Evolutionary conservation across 2,113 vertebrate genomes (phyloP).

Genomic region (Campylomormyrus tamandua): DNA sequence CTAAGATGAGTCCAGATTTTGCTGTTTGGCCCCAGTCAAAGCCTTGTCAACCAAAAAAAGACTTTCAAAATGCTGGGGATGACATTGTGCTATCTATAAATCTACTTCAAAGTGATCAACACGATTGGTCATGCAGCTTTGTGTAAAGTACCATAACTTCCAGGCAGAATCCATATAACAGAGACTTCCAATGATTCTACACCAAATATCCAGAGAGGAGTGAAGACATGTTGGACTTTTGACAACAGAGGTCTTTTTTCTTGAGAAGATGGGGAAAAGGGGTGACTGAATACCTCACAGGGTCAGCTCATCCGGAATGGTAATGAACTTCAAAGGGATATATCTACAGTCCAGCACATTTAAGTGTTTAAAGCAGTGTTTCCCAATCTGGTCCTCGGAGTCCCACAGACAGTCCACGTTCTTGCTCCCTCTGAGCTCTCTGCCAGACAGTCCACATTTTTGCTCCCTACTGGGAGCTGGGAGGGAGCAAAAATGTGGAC

Average conservation of each 20-base stretch:
- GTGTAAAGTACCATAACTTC: neutral
- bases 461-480: too few relatives aligned
- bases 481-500: neutral
- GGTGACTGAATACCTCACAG: neutral
- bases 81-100: neutral
- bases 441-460: neutral
- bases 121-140: neutral
- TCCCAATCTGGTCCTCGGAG: neutral
- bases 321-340: neutral
- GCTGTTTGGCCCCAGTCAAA: neutral
- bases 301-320: neutral
- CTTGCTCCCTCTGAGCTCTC: neutral
- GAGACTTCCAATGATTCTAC: neutral
- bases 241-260: neutral
- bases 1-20: neutral
- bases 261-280: neutral
- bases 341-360: neutral
- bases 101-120: conserved; percentile 5
- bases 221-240: neutral
- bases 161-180: neutral
- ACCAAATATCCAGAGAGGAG: neutral
- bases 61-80: neutral
- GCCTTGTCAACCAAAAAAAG: neutral
- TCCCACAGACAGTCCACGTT: neutral
- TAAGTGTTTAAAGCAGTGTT: neutral